Evolutionary conservation across 2,797 vertebrate species (phyloP).

Genomic region (Lepus oiostolus): DNA sequence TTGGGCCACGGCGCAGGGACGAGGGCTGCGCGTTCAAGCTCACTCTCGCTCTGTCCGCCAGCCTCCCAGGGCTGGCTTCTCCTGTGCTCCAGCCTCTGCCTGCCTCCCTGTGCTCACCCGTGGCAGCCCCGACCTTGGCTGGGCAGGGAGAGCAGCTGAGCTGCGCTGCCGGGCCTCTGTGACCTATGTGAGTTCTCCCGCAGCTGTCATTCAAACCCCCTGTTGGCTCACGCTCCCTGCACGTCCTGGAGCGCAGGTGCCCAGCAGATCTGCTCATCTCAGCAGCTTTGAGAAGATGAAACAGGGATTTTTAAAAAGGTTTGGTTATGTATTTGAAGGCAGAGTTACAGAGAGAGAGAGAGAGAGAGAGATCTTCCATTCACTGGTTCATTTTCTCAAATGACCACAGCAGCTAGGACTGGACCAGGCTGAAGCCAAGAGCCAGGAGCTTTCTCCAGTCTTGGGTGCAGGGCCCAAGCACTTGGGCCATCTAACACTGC

Average conservation of each 20-base stretch:
- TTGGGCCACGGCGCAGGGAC: neutral
- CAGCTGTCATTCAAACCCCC: neutral
- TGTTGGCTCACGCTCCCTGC: neutral
- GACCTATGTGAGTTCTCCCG: neutral
- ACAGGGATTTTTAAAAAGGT: neutral
- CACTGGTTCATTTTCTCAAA: no score
- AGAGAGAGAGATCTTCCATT: no score
- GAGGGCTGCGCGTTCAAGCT: rapidly evolving
- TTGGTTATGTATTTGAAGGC: no score
- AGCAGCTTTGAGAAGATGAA: neutral
- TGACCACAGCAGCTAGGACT: no score
- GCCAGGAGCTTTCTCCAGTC: no score
- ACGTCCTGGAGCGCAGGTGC: no score
- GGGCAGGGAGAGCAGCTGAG: neutral
- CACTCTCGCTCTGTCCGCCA: neutral
- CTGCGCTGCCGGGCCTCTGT: no score
- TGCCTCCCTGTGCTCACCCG: neutral
- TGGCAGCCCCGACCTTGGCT: rapidly evolving
- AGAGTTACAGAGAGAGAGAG: no score
- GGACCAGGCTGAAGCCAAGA: no score
- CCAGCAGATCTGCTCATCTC: neutral
- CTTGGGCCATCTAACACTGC: no score
- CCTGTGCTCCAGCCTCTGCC: neutral
- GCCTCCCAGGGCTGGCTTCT: no score
- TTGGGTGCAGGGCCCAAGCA: no score